Conservation (phyloP, 2,888 invertebrate species). For the Athalia rosae region DNA sequence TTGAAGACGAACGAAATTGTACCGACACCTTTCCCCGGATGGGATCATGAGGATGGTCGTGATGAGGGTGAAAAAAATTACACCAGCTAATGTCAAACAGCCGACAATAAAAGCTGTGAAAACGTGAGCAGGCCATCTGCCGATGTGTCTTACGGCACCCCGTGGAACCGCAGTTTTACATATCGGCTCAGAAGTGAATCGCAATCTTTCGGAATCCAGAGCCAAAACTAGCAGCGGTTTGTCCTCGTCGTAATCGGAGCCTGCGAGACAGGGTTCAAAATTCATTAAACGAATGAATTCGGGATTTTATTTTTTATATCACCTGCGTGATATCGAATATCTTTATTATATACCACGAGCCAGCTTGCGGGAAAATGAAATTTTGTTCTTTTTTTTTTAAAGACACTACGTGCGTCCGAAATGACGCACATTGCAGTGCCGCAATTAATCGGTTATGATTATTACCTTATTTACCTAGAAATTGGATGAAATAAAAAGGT, state of each 20-base stretch:
- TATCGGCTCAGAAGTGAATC: background rate
- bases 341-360: no score
- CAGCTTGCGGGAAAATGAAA: background rate
- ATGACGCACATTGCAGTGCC: no score
- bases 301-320: background rate
- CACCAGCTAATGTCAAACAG: conserved; percentile 55
- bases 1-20: background rate
- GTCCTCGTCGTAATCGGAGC: conserved; percentile 46
- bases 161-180: conserved; percentile 54
- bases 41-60: conserved; percentile 55
- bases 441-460: no score
- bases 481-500: no score
- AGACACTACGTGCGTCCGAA: no score
- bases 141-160: conserved; percentile 59
- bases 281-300: no score
- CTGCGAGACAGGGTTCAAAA: background rate
- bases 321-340: background rate
- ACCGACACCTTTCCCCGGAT: conserved; percentile 54
- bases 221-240: conserved; percentile 46
- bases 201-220: conserved; percentile 15
- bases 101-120: conserved; percentile 58
- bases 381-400: background rate
- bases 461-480: no score
- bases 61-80: conserved; percentile 56
- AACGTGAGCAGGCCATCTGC: conserved; percentile 62